phyloP scores from a whole-genome alignment of 2,113 vertebrate species.

The Lates calcarifer region DNA sequence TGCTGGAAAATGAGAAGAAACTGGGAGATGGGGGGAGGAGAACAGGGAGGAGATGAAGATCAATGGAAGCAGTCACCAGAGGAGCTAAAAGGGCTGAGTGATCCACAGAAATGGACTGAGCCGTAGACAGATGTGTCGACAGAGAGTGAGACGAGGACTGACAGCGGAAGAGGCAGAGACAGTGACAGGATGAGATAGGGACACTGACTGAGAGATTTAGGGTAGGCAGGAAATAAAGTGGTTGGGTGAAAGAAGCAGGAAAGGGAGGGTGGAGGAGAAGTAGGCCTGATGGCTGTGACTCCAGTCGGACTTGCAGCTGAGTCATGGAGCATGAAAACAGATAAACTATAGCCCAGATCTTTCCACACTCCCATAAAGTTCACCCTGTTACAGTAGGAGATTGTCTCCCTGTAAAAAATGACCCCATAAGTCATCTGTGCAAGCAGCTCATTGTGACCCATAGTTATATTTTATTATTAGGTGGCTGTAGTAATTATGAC shows the following conservation, averaged over 20 bases:
- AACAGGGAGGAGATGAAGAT: conserved; percentile 46
- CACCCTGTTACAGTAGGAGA: neutral
- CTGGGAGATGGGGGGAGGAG: neutral
- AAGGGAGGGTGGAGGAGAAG: neutral
- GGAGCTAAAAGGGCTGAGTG: conserved; percentile 27
- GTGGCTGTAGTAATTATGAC: neutral
- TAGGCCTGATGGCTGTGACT: conserved; percentile 2
- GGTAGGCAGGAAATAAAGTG: conserved; percentile 8
- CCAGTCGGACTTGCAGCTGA: conserved; percentile 29
- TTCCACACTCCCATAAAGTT: neutral
- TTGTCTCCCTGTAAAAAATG: neutral
- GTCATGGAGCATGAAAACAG: conserved; percentile 19
- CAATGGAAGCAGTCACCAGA: conserved; percentile 40
- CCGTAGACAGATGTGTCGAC: conserved; percentile 49
- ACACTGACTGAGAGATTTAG: conserved; percentile 44
- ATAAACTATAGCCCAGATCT: neutral
- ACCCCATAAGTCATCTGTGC: neutral
- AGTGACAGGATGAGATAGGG: conserved; percentile 7
- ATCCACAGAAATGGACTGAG: conserved; percentile 36
- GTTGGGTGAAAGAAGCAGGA: neutral
- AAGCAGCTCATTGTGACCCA: neutral
- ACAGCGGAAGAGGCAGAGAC: conserved; percentile 19
- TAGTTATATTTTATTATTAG: neutral
- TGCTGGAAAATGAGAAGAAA: conserved; percentile 28
- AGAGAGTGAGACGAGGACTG: conserved; percentile 32